Evolutionary conservation across 2,797 vertebrate genomes (phyloP).

Genomic region (Peromyscus aztecus): DNA sequence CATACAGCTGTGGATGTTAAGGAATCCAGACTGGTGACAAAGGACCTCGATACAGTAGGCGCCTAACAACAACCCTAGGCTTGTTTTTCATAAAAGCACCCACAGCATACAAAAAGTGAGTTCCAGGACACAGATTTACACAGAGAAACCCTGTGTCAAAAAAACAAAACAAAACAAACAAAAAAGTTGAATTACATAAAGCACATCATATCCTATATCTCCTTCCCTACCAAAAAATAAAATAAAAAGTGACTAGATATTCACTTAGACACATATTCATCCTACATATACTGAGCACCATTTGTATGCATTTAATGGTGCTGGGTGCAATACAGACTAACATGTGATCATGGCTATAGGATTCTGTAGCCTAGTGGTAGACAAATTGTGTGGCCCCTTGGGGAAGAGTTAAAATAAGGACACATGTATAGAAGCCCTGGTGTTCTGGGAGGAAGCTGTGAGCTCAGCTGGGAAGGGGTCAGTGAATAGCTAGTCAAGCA

Average conservation of each 20-base stretch:
- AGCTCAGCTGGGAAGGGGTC: background rate
- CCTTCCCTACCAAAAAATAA: background rate
- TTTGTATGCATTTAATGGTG: background rate
- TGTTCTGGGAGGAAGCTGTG: background rate
- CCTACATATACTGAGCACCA: background rate
- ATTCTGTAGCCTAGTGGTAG: background rate
- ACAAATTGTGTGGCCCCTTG: background rate
- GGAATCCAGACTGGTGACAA: background rate
- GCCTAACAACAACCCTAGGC: background rate
- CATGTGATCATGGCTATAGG: background rate
- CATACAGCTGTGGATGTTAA: background rate
- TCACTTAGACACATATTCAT: background rate
- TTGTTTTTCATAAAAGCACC: conserved; percentile 17
- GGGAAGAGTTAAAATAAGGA: background rate
- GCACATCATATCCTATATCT: background rate
- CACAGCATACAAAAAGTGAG: background rate
- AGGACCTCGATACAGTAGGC: background rate
- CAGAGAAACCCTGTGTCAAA: background rate
- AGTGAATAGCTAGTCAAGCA: background rate
- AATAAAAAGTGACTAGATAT: background rate
- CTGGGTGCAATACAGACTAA: background rate
- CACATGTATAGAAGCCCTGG: background rate
- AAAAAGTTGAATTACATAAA: background rate
- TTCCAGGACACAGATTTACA: background rate
- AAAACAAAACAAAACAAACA: background rate